Evolutionary conservation across 2,888 invertebrate species (phyloP).

Genomic region (Drosophila algonquin): DNA sequence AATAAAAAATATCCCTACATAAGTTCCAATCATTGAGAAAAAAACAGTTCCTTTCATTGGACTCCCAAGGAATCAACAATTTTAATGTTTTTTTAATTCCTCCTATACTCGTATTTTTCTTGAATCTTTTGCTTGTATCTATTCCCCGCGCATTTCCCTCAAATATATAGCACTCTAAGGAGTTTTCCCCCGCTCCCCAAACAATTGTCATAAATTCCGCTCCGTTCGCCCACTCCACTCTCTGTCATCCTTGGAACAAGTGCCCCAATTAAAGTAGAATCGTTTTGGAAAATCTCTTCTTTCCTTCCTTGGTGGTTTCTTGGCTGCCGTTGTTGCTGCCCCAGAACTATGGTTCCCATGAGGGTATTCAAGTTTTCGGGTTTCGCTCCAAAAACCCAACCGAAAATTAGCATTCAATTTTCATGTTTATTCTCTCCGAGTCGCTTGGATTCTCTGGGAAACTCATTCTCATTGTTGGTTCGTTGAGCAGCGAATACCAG

Average conservation of each 20-base stretch:
- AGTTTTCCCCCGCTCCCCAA: background rate
- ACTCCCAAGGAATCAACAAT: no score
- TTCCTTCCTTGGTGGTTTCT: background rate
- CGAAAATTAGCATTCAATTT: slow-evolving; percentile 49
- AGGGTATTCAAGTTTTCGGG: slow-evolving; percentile 45
- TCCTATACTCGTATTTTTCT: background rate
- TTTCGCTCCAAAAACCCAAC: slow-evolving; percentile 17
- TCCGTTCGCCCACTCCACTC: background rate
- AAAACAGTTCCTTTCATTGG: no score
- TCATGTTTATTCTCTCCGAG: slow-evolving; percentile 21
- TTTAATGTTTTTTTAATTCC: no score
- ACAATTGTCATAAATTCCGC: slow-evolving; percentile 7
- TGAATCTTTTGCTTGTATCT: background rate
- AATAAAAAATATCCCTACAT: no score
- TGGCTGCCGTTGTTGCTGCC: background rate
- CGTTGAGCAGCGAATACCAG: background rate
- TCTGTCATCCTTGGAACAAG: background rate
- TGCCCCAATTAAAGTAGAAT: slow-evolving; percentile 26
- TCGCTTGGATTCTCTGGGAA: background rate
- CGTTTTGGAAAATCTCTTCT: slow-evolving; percentile 2
- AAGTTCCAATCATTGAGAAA: no score
- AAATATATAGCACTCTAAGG: slow-evolving; percentile 4
- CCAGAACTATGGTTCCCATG: slow-evolving; percentile 19
- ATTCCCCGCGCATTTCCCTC: background rate
- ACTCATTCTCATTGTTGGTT: slow-evolving; percentile 21